Evolutionary conservation across 2,888 invertebrate species (phyloP), one percentile per base, ranked within the genome.

Genomic region (Harpalus rubripes): DNA sequence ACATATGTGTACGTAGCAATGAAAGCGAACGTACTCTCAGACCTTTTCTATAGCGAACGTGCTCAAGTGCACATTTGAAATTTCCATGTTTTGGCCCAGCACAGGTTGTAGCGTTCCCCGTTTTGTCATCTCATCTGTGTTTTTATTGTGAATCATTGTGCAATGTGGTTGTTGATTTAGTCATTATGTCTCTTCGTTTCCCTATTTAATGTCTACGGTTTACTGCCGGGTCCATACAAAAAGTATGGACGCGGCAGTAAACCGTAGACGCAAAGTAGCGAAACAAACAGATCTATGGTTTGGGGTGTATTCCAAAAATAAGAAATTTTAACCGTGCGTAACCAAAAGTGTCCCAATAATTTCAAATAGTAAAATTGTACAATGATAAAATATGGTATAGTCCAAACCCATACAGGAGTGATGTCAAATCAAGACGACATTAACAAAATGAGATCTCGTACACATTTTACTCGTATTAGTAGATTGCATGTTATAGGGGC

Each of bases 101-200:
- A 63, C 82, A 72, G 74, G 39, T 65, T n/a, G 58, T 56, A 82
- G 72, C 82, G 58, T 44, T 22, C 22, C 18, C 58, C 59, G 26
- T 44, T 56, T 22, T 52, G 59, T 78, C 78, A 78, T 78, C 65
- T 63, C 78, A 61, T 74, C 82, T 82, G 83, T 83, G 76, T 76
- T 83, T 83, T 22, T 41, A 16, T 83, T 83, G 78, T 84, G 78
- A 84, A 56, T 84, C 84, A 78, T 84, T 84, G 84, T 84, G 84
- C 84, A 78, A 76, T 76, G 26, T 63, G 41, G 84, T 84, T 84
- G 78, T 78, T 78, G 52, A 59, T 76, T 68, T 5, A 44, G 18
- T 74, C 12, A 74, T 74, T 44, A 74, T 44, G 8, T 41, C 8
- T 52, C 10, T 12, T 12, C 44, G 12, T 52, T 52, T 8, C 12